phyloP scores from a whole-genome alignment of 2,113 vertebrate species.

The Anser brachyrhynchus region DNA sequence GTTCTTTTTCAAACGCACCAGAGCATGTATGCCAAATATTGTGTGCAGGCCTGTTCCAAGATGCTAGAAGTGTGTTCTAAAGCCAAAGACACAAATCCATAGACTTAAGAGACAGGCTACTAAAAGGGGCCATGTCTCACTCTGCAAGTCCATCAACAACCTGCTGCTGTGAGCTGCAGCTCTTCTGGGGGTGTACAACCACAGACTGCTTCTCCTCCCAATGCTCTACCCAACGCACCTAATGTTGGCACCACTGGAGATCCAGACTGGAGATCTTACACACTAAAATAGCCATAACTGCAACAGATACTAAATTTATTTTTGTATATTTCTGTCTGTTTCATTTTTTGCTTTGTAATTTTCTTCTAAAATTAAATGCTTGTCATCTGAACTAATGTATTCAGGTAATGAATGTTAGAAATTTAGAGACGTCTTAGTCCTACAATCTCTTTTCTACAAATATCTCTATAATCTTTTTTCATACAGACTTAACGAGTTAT shows the following conservation, averaged over 20 bases:
- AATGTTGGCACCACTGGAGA: not conserved
- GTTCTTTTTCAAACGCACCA: not conserved
- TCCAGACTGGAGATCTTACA: not conserved
- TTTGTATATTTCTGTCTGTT: not conserved
- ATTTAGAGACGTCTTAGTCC: not conserved
- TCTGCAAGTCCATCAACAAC: not conserved
- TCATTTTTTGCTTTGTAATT: not conserved
- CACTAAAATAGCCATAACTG: not conserved
- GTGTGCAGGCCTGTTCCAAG: not conserved
- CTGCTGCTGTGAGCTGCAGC: not conserved
- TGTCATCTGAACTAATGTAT: not conserved
- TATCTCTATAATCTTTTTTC: not conserved
- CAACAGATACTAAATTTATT: not conserved
- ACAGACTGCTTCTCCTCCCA: not conserved
- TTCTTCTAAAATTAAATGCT: not conserved
- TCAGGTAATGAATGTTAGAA: not conserved
- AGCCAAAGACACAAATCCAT: not conserved
- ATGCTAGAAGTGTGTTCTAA: not conserved
- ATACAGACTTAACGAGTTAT: not conserved
- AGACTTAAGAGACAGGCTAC: accelerated
- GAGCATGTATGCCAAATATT: not conserved
- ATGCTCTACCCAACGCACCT: not conserved
- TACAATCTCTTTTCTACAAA: not conserved
- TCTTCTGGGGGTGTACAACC: not conserved
- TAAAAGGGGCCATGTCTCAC: not conserved